Percentiles rank a stretch among this genome's conserved stretches.
These are phyloP conservation scores for Thalpophila matura DNA, from an alignment of 2,888 invertebrate genomes.

Conservation along the genomic window DNA sequence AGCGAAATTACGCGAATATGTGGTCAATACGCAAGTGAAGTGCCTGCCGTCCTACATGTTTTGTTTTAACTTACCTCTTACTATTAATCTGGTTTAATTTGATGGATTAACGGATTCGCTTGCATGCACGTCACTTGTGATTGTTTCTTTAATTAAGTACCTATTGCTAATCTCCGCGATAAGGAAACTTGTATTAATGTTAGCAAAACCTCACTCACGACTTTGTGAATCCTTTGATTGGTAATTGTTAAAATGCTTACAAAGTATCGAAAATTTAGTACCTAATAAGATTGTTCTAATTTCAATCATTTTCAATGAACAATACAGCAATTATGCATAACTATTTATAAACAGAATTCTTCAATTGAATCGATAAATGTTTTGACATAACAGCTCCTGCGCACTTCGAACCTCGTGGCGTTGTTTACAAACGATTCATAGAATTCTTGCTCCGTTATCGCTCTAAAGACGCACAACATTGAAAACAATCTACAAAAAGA, in stretches of 20 bases:
- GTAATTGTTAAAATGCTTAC: no score
- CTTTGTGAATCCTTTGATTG: no score
- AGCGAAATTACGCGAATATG: no score
- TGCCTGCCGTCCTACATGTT: no score
- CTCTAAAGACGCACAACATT: constrained; percentile 4
- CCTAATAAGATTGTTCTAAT: no score
- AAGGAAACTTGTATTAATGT: no score
- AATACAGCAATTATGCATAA: no score
- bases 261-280: no score
- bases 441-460: constrained; percentile 9
- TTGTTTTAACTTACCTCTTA: constrained; percentile 6
- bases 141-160: constrained; percentile 6
- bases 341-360: not conserved
- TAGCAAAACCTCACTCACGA: no score
- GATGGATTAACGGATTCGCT: not conserved
- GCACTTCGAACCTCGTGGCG: not conserved
- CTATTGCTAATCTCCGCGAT: not conserved
- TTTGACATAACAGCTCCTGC: constrained; percentile 10
- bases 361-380: not conserved
- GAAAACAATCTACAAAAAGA: constrained; percentile 56
- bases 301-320: no score
- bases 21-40: no score
- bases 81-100: not conserved
- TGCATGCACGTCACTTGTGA: constrained; percentile 4
- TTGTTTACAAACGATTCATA: constrained; percentile 24